Percentiles rank a stretch among this genome's conserved stretches.
phyloP scores from a whole-genome alignment of 2,888 invertebrate species.

The Clistopyga incitator region DNA sequence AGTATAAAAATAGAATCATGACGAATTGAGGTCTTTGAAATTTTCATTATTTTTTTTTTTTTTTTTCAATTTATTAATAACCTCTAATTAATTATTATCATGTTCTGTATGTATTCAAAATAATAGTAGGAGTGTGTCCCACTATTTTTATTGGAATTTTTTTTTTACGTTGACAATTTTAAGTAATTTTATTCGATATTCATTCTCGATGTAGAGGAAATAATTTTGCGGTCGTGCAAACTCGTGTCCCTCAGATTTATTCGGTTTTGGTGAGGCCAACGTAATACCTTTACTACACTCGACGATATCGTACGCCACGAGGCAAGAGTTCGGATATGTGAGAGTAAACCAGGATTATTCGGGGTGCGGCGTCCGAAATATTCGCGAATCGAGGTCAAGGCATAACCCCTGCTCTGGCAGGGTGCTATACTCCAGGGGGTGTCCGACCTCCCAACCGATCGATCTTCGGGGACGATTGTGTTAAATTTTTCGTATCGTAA shows the following conservation, averaged over 20 bases:
- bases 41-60: too few species aligned
- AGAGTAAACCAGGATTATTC: conserved; percentile 51
- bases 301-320: not conserved
- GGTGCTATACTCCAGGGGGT: conserved; percentile 54
- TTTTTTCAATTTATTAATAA: too few species aligned
- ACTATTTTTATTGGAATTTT: not conserved
- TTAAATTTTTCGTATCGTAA: conserved; percentile 44
- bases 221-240: not conserved
- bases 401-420: conserved; percentile 53
- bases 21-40: too few species aligned
- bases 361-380: conserved; percentile 62
- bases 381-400: conserved; percentile 67
- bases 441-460: conserved; percentile 39
- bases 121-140: too few species aligned
- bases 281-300: not conserved
- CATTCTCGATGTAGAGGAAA: not conserved
- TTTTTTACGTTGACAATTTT: not conserved
- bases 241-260: not conserved
- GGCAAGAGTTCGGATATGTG: conserved; percentile 29
- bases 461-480: conserved; percentile 53
- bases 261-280: not conserved
- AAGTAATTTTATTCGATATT: not conserved
- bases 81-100: too few species aligned
- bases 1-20: too few species aligned
- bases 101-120: too few species aligned